A percentile compares a stretch with the other conserved stretches of the same genome.
Conservation (phyloP, 2,888 invertebrate species). For the Sericinus montela region DNA sequence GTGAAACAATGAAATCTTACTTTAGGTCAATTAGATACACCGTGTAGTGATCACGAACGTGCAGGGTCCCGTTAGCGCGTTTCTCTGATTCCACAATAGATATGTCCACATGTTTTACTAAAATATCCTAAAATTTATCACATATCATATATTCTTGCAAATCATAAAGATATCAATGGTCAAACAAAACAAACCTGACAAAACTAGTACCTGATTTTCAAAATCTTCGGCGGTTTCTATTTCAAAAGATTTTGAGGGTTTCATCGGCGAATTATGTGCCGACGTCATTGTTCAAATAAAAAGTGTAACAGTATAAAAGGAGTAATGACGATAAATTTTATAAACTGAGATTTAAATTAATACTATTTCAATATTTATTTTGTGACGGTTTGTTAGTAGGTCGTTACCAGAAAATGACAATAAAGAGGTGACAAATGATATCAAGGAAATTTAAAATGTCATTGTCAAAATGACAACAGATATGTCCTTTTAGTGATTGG, state of each 20-base stretch:
- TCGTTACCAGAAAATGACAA: too few relatives aligned
- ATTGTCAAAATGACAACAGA: too few relatives aligned
- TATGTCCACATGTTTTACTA: conserved; percentile 86
- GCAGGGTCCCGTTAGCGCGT: conserved; percentile 85
- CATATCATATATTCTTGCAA: conserved; percentile 19
- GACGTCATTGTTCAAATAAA: conserved; percentile 26
- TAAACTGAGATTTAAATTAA: conserved; percentile 1
- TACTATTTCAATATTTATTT: neutral
- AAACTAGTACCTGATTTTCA: conserved; percentile 52
- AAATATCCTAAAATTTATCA: conserved; percentile 77
- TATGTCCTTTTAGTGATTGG: too few relatives aligned
- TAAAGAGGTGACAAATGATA: too few relatives aligned
- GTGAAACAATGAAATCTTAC: conserved; percentile 66
- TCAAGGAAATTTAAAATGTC: too few relatives aligned
- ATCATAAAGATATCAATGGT: conserved; percentile 44
- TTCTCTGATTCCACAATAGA: conserved; percentile 88
- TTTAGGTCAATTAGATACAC: conserved; percentile 89
- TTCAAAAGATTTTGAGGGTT: conserved; percentile 48
- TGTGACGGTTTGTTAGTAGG: too few relatives aligned
- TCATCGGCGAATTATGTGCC: conserved; percentile 32
- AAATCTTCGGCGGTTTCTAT: conserved; percentile 60
- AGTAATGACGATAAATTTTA: conserved; percentile 11
- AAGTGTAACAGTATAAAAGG: conserved; percentile 4
- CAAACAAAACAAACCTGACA: conserved; percentile 27
- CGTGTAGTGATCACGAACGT: conserved; percentile 87